These are phyloP conservation scores for Planococcus citri DNA, from an alignment of 1,140 invertebrate genomes.

Conservation along the genomic window DNA sequence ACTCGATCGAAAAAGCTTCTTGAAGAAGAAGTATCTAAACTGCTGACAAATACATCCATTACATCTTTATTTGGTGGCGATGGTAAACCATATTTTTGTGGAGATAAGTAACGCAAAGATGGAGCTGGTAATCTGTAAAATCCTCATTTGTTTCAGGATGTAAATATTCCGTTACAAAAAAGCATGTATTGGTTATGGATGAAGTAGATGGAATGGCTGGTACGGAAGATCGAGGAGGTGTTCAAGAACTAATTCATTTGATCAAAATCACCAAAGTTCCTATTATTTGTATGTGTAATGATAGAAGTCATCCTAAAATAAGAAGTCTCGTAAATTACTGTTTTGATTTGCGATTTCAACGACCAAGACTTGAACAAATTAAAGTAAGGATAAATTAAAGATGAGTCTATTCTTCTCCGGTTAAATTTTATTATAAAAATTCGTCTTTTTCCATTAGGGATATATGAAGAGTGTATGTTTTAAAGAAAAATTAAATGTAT, in stretches of 20 bases:
- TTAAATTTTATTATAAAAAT: conserved; percentile 17
- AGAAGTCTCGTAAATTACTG: conserved; percentile 86
- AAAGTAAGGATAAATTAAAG: conserved; percentile 43
- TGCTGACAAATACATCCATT: conserved; percentile 60
- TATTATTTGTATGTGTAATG: conserved; percentile 98
- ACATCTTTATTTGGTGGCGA: conserved; percentile 32
- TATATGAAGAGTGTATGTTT: conserved; percentile 81
- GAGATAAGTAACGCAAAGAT: background rate
- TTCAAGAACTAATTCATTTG: conserved; percentile 83
- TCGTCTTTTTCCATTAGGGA: conserved; percentile 41
- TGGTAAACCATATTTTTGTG: background rate
- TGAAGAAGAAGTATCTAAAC: conserved; percentile 63
- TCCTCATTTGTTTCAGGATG: conserved; percentile 15
- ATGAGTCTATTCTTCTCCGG: background rate
- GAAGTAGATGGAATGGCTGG: conserved; percentile 99
- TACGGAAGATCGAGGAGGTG: conserved; percentile 94
- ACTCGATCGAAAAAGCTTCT: conserved; percentile 83
- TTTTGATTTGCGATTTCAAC: conserved; percentile 76
- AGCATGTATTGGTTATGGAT: conserved; percentile 95
- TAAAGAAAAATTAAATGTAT: conserved; percentile 81
- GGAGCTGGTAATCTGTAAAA: no score
- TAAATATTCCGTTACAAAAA: conserved; percentile 32
- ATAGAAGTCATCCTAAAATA: conserved; percentile 88
- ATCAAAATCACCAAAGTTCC: conserved; percentile 87
- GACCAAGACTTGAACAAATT: conserved; percentile 80